A percentile compares a stretch with the other conserved stretches of the same genome.
Conservation (phyloP, 2,888 invertebrate species). For the Lepidochrysops patricia region DNA sequence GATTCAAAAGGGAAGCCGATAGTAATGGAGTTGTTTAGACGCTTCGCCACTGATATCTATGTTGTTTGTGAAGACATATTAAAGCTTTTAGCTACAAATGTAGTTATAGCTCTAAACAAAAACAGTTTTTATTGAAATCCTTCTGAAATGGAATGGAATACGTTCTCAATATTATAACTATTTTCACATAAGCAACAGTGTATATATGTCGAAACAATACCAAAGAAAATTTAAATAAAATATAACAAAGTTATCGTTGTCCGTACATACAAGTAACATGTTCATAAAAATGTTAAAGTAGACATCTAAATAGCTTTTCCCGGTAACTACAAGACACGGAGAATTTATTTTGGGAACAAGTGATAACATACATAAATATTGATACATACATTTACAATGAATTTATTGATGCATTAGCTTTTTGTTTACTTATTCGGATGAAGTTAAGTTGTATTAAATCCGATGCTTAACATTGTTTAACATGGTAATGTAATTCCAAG, state of each 20-base stretch:
- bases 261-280: background rate
- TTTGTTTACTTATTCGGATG: background rate
- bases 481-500: background rate
- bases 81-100: no score
- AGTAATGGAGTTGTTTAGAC: no score
- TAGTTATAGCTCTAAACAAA: no score
- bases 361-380: slow-evolving; percentile 3
- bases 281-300: slow-evolving; percentile 10
- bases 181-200: no score
- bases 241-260: background rate
- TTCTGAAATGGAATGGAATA: no score
- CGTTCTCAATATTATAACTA: no score
- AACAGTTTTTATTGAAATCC: no score
- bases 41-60: no score
- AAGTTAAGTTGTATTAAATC: background rate
- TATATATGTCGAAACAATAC: slow-evolving; percentile 1
- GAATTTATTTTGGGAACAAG: slow-evolving; percentile 5
- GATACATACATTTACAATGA: slow-evolving; percentile 8
- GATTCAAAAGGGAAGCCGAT: no score
- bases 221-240: slow-evolving; percentile 2
- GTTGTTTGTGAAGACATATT: no score
- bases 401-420: slow-evolving; percentile 4
- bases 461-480: background rate
- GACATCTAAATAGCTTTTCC: slow-evolving; percentile 5
- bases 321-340: background rate